Evolutionary conservation across 2,113 vertebrate genomes (phyloP).

Genomic region (cat (Felis catus)): F.catus_Fca126_mat1.0 CM031425.1:57341001-57341500

Average conservation of each 20-base stretch:
- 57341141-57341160: no score
- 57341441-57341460: background rate
- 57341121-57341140: background rate
- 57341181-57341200: background rate
- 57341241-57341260: background rate
- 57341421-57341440: accelerated
- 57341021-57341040: background rate
- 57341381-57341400: slow-evolving; percentile 49
- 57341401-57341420: background rate
- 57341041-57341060: accelerated
- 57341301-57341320: slow-evolving; percentile 18
- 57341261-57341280: background rate
- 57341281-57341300: slow-evolving; percentile 25
- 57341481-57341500: background rate
- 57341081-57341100: no score
- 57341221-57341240: background rate
- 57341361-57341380: slow-evolving; percentile 56
- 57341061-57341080: background rate
- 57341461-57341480: background rate
- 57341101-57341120: background rate
- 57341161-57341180: accelerated
- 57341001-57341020: background rate
- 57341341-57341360: slow-evolving; percentile 73
- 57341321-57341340: slow-evolving; percentile 24
- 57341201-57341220: background rate